A percentile compares a stretch with the other conserved stretches of the same genome.
These are phyloP conservation scores for Blastomussa wellsi DNA, from an alignment of 92 coral and sea anemone genomes.

Conservation along the genomic window DNA sequence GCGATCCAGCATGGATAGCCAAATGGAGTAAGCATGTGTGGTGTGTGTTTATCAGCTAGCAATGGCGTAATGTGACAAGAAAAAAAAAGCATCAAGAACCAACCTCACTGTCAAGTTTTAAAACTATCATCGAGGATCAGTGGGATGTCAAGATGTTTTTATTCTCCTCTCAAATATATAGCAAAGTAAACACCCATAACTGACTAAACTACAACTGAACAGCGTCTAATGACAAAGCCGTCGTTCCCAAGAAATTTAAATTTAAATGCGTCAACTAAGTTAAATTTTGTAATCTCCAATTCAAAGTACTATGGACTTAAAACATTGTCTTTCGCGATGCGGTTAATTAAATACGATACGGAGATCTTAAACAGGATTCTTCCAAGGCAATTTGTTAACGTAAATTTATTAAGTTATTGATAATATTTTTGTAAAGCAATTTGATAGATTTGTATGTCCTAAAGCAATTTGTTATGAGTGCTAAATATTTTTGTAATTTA, in stretches of 20 bases:
- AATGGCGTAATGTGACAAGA: not conserved
- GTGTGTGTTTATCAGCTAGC: not conserved
- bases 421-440: not conserved
- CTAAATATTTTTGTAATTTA: not conserved
- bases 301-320: not conserved
- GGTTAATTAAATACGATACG: not conserved
- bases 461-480: not conserved
- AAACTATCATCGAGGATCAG: not conserved
- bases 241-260: not conserved
- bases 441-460: not conserved
- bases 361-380: not conserved
- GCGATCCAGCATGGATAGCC: conserved; percentile 93
- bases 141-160: not conserved
- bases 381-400: not conserved
- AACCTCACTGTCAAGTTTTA: not conserved
- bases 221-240: not conserved
- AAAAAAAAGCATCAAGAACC: not conserved
- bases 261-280: not conserved
- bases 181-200: not conserved
- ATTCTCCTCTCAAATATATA: not conserved
- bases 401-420: conserved; percentile 16
- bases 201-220: not conserved
- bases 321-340: not conserved
- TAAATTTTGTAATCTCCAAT: not conserved
- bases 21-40: conserved; percentile 54